Conservation (phyloP, 2,113 vertebrate species). For the Paradoxurus hermaphroditus region DNA sequence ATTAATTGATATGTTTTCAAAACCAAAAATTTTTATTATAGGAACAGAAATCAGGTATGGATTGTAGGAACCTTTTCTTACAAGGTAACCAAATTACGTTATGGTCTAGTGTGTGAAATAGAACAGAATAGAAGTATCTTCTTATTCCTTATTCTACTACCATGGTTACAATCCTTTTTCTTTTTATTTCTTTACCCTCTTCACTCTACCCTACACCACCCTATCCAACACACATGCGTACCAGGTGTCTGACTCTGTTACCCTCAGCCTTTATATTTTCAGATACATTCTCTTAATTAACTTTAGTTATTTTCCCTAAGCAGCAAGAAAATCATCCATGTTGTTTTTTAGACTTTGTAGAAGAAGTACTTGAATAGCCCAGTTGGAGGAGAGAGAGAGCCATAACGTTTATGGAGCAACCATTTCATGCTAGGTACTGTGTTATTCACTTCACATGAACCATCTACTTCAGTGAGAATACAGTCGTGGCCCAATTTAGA, state of each 20-base stretch:
- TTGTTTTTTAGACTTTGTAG: neutral
- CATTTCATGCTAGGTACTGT: neutral
- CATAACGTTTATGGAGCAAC: neutral
- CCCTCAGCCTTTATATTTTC: neutral
- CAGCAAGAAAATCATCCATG: neutral
- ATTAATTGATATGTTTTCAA: neutral
- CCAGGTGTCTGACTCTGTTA: neutral
- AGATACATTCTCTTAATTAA: neutral
- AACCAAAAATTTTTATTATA: neutral
- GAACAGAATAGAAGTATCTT: neutral
- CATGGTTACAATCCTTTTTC: neutral
- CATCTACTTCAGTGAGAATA: neutral
- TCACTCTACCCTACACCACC: neutral
- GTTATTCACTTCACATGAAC: neutral
- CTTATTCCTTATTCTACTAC: neutral
- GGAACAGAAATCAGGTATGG: neutral
- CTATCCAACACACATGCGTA: neutral
- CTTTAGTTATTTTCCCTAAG: constrained; percentile 12
- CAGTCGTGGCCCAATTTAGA: neutral
- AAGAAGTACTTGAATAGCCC: neutral
- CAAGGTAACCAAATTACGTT: neutral
- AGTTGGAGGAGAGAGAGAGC: neutral
- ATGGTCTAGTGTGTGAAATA: neutral
- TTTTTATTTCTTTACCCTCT: neutral
- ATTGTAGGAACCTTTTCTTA: neutral